phyloP scores from a whole-genome alignment of 30 jellyfish, hydroid and myxozoan genomes.

The Chrysaora quinquecirrha region DNA sequence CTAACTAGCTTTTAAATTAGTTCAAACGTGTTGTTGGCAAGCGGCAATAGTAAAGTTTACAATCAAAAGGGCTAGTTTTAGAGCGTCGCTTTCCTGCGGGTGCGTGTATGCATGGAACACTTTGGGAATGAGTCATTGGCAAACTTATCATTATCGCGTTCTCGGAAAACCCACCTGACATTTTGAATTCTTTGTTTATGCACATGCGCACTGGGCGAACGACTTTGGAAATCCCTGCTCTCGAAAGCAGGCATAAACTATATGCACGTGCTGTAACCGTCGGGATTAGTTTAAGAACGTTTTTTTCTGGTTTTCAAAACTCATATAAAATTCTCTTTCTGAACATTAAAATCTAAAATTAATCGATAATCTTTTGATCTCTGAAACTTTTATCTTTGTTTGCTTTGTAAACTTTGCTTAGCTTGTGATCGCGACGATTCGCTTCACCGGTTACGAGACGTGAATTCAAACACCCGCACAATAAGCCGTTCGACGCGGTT shows the following conservation, averaged over 20 bases:
- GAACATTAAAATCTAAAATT: not conserved
- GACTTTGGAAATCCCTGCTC: not conserved
- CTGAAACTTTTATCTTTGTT: no score
- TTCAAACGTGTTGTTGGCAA: slow-evolving; percentile 31
- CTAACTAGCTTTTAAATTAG: not conserved
- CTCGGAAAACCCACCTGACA: slow-evolving; percentile 47
- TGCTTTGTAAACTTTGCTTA: no score
- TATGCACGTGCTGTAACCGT: not conserved
- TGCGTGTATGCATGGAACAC: slow-evolving; percentile 57
- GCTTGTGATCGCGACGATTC: slow-evolving; percentile 55
- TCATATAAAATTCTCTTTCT: slow-evolving; percentile 16
- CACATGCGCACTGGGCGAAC: slow-evolving; percentile 6
- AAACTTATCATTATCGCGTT: slow-evolving; percentile 36
- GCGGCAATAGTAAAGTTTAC: slow-evolving; percentile 37
- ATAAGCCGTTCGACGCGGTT: not conserved
- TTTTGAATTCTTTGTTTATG: slow-evolving; percentile 32
- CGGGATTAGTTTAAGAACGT: no score
- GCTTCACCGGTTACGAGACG: slow-evolving; percentile 47
- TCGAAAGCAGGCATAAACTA: not conserved
- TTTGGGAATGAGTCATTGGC: slow-evolving; percentile 68
- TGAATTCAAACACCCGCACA: slow-evolving; percentile 53
- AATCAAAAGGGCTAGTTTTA: slow-evolving; percentile 39
- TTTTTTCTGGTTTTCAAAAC: no score
- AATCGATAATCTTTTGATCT: not conserved
- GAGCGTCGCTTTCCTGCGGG: slow-evolving; percentile 82